Evolutionary conservation across 2,797 vertebrate species (phyloP).

Genomic region (Sciurus carolinensis): DNA sequence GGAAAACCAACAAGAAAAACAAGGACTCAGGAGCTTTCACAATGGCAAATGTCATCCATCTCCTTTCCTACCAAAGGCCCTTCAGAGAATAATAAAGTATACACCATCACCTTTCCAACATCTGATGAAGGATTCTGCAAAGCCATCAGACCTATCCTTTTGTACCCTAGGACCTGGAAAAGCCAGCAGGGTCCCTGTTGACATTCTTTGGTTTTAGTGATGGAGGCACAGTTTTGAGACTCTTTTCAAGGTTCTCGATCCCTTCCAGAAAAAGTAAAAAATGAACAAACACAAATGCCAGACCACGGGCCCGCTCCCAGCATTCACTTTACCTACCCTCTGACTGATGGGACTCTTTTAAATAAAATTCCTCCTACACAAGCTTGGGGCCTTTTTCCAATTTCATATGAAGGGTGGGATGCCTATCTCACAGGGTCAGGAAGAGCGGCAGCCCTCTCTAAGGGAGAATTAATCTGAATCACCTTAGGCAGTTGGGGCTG

Average conservation of each 20-base stretch:
- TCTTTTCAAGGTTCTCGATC: background rate
- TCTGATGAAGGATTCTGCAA: conserved; percentile 14
- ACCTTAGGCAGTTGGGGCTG: background rate
- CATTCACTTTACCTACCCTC: background rate
- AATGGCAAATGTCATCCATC: background rate
- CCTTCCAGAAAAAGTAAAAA: background rate
- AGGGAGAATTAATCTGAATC: background rate
- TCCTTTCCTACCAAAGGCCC: conserved; percentile 19
- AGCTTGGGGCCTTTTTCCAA: background rate
- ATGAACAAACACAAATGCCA: background rate
- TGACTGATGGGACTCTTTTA: background rate
- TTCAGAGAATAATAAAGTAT: conserved; percentile 41
- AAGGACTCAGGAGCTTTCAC: conserved; percentile 28
- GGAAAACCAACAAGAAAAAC: conserved; percentile 41
- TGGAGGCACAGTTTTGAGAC: background rate
- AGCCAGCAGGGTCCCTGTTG: background rate
- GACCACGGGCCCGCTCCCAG: background rate
- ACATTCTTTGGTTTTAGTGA: background rate
- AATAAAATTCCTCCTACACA: conserved; percentile 20
- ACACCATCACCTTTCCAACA: background rate
- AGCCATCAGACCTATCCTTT: conserved; percentile 16
- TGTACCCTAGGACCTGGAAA: background rate
- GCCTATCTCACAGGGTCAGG: background rate
- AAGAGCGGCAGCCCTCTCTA: background rate
- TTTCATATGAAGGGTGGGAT: background rate